A percentile compares a stretch with the other conserved stretches of the same genome.
These are phyloP conservation scores for Apogon talboti DNA, from an alignment of 2,797 vertebrate species.

Conservation along the genomic window DNA sequence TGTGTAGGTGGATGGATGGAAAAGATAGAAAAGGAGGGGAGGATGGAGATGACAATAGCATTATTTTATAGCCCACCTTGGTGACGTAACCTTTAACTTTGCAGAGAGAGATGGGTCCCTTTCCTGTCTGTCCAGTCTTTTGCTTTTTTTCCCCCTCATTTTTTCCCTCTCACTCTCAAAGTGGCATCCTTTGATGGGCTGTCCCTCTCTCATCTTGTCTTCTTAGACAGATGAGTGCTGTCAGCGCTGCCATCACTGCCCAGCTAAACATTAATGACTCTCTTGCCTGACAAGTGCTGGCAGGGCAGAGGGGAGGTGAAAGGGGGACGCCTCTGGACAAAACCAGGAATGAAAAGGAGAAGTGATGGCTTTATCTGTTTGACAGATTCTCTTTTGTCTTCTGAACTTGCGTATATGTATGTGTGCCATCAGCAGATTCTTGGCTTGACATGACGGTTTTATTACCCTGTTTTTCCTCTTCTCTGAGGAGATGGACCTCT, in stretches of 20 bases:
- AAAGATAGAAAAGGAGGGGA: slow-evolving; percentile 52
- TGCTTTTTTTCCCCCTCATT: neutral
- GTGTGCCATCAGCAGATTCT: slow-evolving; percentile 88
- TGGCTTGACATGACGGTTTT: slow-evolving; percentile 80
- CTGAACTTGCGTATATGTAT: slow-evolving; percentile 80
- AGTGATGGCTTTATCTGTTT: slow-evolving; percentile 78
- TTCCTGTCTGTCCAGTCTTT: slow-evolving; percentile 33
- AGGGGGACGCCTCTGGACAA: slow-evolving; percentile 78
- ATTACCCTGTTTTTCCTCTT: slow-evolving; percentile 78
- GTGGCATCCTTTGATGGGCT: slow-evolving; percentile 74
- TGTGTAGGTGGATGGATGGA: slow-evolving; percentile 75
- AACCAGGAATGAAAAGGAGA: slow-evolving; percentile 77
- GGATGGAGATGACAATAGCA: slow-evolving; percentile 71
- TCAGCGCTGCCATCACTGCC: slow-evolving; percentile 73
- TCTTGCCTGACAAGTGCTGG: slow-evolving; percentile 75
- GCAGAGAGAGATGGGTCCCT: slow-evolving; percentile 49
- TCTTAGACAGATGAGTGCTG: slow-evolving; percentile 81
- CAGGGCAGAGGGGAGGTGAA: slow-evolving; percentile 70
- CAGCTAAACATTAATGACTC: slow-evolving; percentile 85
- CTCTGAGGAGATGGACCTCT: slow-evolving; percentile 72
- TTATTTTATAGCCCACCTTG: slow-evolving; percentile 74
- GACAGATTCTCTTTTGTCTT: slow-evolving; percentile 77
- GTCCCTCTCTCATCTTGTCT: slow-evolving; percentile 74
- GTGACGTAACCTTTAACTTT: slow-evolving; percentile 74
- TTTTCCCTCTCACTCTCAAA: slow-evolving; percentile 53